These are phyloP conservation scores for Morpho achilles DNA, from an alignment of 2,888 invertebrate species.

Conservation along the genomic window DNA sequence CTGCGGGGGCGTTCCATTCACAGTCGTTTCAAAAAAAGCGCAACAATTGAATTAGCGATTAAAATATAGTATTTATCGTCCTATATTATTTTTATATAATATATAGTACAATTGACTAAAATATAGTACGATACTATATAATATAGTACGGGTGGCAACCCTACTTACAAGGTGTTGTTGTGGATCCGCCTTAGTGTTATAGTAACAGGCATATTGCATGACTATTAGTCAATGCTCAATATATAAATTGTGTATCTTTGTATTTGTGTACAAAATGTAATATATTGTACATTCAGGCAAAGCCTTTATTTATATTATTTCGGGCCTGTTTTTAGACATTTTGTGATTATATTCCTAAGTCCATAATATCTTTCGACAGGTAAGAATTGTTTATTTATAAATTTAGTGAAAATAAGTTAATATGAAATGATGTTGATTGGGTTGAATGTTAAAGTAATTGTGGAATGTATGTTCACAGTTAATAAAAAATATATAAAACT, in stretches of 20 bases:
- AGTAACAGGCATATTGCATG: too few species aligned
- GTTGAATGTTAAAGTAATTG: conserved; percentile 52
- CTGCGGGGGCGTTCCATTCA: too few species aligned
- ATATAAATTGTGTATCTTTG: conserved; percentile 30
- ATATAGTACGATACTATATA: too few species aligned
- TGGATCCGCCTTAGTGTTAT: too few species aligned
- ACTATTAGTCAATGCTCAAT: too few species aligned
- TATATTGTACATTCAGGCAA: conserved; percentile 36
- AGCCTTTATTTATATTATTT: conserved; percentile 30
- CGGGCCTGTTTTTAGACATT: conserved; percentile 31
- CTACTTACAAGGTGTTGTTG: too few species aligned
- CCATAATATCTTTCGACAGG: conserved; percentile 6
- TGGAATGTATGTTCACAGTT: conserved; percentile 60
- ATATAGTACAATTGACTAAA: too few species aligned
- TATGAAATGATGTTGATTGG: conserved; percentile 36
- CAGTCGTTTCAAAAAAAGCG: too few species aligned
- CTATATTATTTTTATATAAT: too few species aligned
- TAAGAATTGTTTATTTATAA: conserved; percentile 15
- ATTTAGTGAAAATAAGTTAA: conserved; percentile 15
- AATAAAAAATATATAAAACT: conserved; percentile 56
- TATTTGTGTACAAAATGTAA: conserved; percentile 43
- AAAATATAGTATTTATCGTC: too few species aligned
- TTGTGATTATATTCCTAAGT: conserved; percentile 13
- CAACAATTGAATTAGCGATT: too few species aligned
- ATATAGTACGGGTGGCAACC: too few species aligned